Conservation (phyloP, 2,113 vertebrate species). For the Chauna torquata region DNA sequence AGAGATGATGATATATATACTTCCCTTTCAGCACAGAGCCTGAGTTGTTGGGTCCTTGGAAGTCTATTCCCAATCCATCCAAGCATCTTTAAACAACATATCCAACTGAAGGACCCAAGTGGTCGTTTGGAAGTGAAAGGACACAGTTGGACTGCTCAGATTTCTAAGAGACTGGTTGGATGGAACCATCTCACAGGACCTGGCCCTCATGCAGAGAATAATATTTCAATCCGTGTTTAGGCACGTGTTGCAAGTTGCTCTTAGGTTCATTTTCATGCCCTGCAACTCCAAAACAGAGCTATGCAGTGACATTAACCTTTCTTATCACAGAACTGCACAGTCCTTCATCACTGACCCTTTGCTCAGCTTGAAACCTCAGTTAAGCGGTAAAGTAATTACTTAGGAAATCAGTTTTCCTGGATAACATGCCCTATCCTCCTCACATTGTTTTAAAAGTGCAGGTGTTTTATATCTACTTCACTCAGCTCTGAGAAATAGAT, state of each 20-base stretch:
- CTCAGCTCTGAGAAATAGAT: background rate
- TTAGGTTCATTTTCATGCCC: background rate
- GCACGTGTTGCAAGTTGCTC: background rate
- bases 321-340: background rate
- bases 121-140: background rate
- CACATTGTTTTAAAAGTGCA: conserved; percentile 1
- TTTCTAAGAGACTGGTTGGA: background rate
- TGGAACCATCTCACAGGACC: background rate
- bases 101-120: background rate
- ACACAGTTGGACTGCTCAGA: background rate
- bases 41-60: background rate
- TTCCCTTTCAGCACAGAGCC: background rate
- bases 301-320: background rate
- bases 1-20: background rate
- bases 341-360: conserved; percentile 27
- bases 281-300: background rate
- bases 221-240: background rate
- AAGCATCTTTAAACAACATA: background rate
- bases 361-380: conserved; percentile 6
- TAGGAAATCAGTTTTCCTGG: conserved; percentile 44
- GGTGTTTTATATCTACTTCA: background rate
- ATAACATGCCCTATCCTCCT: background rate
- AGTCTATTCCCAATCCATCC: background rate
- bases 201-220: background rate
- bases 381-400: conserved; percentile 55